Evolutionary conservation across 2,113 vertebrate genomes (phyloP), one percentile per base, ranked within the genome.

Genomic region (Lagopus leucura): DNA sequence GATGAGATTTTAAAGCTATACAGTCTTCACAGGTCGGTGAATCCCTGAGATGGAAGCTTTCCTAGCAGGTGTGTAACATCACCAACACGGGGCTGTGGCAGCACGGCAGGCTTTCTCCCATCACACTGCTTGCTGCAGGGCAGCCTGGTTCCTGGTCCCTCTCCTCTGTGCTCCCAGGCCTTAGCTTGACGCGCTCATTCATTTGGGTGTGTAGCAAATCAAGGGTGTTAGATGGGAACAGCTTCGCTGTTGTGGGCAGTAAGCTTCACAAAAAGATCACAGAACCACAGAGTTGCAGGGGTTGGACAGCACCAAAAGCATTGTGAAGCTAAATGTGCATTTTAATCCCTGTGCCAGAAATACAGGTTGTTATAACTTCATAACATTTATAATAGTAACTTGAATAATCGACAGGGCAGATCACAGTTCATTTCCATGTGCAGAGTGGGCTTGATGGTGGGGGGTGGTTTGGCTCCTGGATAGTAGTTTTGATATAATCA

Each of bases 371-470:
- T 38, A 25, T 22, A 9, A 15, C 72, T 48, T n/a, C 4, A 8
- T 7, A 55, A 50, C 13, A 5, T 34, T 30, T 67, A 19, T 11
- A 19, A 10, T 11, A 48, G 8, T 58, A 73, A 57, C 78, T 42
- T 30, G 61, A 60, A 47, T 13, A 42, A 18, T 42, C 9, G 8
- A 0, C 13, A 7, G 54, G 13, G 19, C 40, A 66, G 58, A 6
- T 4, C 0, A 2, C 50, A 16, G 45, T 43, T 43, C 9, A 15
- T 14, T 34, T n/a, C 8, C 38, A 22, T 8, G 2, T 30, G 3
- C 27, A 13, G 24, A 11, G 27, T 7, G 54, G n/a, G 32, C 74
- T n/a, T 57, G 57, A 8, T 45, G 54, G 54, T 24, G 30, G 22
- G 4, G 8, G 54, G 1, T 58, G 38, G 13, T 6, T 60, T 66